Base-by-base conservation (phyloP, 1,140 invertebrate genomes). In the Trichonephila inaurata region DNA sequence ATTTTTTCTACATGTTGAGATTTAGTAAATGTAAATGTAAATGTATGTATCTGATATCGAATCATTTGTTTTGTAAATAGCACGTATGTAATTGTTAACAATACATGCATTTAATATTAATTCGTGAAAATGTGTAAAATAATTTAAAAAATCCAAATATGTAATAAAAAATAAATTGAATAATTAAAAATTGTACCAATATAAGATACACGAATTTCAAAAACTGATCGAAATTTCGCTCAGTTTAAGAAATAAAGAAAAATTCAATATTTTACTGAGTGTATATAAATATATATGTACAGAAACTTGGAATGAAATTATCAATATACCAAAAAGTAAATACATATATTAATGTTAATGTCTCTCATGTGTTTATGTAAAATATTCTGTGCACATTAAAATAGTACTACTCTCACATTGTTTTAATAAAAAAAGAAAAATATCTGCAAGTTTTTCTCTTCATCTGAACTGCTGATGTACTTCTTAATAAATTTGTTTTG, bases 201-300 rank as follows among this genome's bases (percentile, higher is more conserved):
- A 51, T 6, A 51, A 51, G 8, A 51, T 6, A 51, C 7, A 21
- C 14, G 16, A 19, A 19, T 6, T 21, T 18, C 0, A 64, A 64
- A 21, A 64, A 19, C 18, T 64, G 62, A 64, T 64, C 0, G 4
- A 6, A 64, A 64, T 18, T 64, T 19, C 21, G 16, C 16, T 0
- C 5, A 7, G 10, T 51, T 51, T 51, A 51, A 51, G 16, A 6
- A 64, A 64, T 6, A 64, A 64, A 19, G 16, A 19, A 64, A 64
- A 64, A 19, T 64, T 16, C 21, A 21, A 64, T 19, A 18, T 19
- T 64, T 64, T 64, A 64, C 21, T 18, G 62, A 64, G 6, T 64
- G 16, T 64, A 64, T 64, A 64, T 64, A 64, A 64, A 64, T 64
- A 64, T 64, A 64, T 64, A 64, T 64, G 62, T 64, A 64, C 62